A percentile compares a stretch with the other conserved stretches of the same genome.
Conservation (phyloP, 37 sponge, comb jelly and placozoan genomes). For the Aplysina aerophoba region DNA sequence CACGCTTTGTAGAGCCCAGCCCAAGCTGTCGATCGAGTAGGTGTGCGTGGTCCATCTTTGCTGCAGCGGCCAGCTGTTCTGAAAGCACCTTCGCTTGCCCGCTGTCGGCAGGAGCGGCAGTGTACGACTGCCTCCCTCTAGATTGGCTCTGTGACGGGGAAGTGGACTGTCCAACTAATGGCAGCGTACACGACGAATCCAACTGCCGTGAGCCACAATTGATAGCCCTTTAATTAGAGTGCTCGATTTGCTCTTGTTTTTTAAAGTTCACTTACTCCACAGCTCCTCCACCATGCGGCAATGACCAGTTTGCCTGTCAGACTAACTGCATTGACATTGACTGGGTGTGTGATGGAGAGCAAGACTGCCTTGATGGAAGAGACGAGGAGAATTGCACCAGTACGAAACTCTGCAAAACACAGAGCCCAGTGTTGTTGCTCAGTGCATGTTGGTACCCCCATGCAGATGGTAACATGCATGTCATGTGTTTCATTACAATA, state of each 20-base stretch:
- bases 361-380: not conserved
- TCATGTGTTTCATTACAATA: too few species aligned
- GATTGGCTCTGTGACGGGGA: conserved; percentile 26
- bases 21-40: not conserved
- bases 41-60: not conserved
- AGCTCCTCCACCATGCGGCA: conserved; percentile 3
- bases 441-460: too few species aligned
- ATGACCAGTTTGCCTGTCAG: not conserved
- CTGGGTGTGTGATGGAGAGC: not conserved
- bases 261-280: not conserved
- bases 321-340: not conserved
- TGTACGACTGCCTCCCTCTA: not conserved
- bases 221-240: not conserved
- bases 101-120: too few species aligned
- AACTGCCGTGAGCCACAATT: conserved; percentile 18
- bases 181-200: conserved; percentile 2
- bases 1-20: not conserved
- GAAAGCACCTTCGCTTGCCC: not conserved
- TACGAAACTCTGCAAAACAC: too few species aligned
- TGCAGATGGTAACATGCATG: too few species aligned
- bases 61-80: not conserved
- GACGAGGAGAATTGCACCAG: not conserved
- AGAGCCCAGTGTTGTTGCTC: too few species aligned
- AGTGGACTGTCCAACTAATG: conserved; percentile 8
- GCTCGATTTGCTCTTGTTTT: not conserved